Evolutionary conservation across 2,888 invertebrate species (phyloP).

Genomic region (Eumacrocentrus americanus): DNA sequence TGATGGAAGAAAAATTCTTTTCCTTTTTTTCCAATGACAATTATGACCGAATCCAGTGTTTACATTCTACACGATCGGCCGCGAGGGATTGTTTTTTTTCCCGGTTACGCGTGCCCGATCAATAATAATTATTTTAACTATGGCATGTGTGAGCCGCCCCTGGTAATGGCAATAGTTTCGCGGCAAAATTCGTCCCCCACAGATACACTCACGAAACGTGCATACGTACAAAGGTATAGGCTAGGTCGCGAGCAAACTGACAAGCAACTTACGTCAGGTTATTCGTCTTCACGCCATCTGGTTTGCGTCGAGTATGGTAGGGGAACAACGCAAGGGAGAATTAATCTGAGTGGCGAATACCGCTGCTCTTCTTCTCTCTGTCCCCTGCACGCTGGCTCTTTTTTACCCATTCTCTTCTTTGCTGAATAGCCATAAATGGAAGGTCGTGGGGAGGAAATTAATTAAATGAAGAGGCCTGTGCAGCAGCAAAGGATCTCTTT

Average conservation of each 20-base stretch:
- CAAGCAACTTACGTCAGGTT: constrained; percentile 24
- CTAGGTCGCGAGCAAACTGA: constrained; percentile 22
- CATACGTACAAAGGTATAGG: constrained; percentile 4
- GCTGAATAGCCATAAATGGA: constrained; percentile 22
- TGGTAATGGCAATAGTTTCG: too few species aligned
- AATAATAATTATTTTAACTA: constrained; percentile 27
- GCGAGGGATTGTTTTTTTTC: constrained; percentile 14
- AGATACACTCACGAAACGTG: not conserved
- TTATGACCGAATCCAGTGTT: not conserved
- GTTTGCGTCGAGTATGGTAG: constrained; percentile 17
- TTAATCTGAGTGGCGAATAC: constrained; percentile 27
- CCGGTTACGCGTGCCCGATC: constrained; percentile 31
- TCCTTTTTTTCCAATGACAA: not conserved
- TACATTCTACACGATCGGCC: not conserved
- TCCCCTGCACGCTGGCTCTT: too few species aligned
- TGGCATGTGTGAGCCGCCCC: not conserved
- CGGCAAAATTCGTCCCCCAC: not conserved
- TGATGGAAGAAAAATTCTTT: too few species aligned
- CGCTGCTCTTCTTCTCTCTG: constrained; percentile 10
- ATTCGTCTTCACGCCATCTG: constrained; percentile 28
- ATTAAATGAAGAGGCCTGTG: constrained; percentile 12
- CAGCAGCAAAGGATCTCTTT: not conserved
- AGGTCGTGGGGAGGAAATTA: constrained; percentile 19
- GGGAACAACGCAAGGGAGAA: constrained; percentile 10
- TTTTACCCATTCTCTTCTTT: constrained; percentile 14